phyloP scores from a whole-genome alignment of 2,888 invertebrate genomes.

The Orchestes rusci region DNA sequence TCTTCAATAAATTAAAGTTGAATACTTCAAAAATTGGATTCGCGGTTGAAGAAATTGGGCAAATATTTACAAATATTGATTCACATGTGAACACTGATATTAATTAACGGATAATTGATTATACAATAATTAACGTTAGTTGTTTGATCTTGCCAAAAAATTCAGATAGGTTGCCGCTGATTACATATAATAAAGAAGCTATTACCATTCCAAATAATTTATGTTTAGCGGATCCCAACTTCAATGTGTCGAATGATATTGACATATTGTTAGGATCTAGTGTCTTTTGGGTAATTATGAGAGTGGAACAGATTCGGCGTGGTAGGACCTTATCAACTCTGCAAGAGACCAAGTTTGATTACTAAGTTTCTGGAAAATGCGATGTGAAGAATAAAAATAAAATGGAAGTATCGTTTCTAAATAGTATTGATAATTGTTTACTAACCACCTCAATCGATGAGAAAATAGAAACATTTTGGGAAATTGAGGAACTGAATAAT shows the following conservation, averaged over 20 bases:
- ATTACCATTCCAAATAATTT: not conserved
- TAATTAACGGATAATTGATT: slow-evolving; percentile 7
- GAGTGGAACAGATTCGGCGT: slow-evolving; percentile 1
- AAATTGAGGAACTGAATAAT: slow-evolving; percentile 3
- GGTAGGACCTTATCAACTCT: not conserved
- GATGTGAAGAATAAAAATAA: not conserved
- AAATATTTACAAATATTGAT: slow-evolving; percentile 8
- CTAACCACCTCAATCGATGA: no score
- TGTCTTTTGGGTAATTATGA: slow-evolving; percentile 12
- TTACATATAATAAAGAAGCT: slow-evolving; percentile 12
- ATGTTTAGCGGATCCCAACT: not conserved
- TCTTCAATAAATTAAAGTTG: slow-evolving; percentile 11
- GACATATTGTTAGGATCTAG: slow-evolving; percentile 8
- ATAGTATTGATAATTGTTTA: not conserved
- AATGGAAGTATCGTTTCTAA: not conserved
- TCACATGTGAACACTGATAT: slow-evolving; percentile 7
- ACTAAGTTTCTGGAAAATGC: not conserved
- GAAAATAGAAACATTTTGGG: no score
- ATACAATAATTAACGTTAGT: slow-evolving; percentile 5
- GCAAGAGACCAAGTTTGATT: not conserved
- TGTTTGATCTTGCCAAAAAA: slow-evolving; percentile 12
- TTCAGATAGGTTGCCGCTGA: slow-evolving; percentile 13
- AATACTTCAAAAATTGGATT: slow-evolving; percentile 2
- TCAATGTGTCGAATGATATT: not conserved
- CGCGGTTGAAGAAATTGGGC: slow-evolving; percentile 13